Conservation (phyloP, 2,797 vertebrate genomes). For the Huso huso region DNA sequence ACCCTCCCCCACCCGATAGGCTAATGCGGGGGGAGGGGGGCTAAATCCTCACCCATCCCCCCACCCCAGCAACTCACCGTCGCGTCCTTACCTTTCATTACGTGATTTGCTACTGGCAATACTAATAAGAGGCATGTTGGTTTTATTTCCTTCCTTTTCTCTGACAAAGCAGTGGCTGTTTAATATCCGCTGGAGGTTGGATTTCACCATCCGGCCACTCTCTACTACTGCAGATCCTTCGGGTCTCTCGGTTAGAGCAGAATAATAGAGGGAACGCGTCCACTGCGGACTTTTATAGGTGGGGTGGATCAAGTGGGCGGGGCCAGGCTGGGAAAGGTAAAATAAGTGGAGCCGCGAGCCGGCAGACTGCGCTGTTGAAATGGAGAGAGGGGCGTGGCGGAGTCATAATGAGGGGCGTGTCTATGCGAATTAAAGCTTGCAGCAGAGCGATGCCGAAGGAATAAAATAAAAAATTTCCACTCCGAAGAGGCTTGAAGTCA, state of each 20-base stretch:
- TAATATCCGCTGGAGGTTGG: constrained; percentile 98
- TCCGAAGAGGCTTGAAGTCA: background rate
- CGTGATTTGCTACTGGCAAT: constrained; percentile 66
- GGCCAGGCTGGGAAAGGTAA: constrained; percentile 23
- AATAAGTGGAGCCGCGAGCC: too few relatives aligned
- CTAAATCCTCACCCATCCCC: constrained; percentile 3
- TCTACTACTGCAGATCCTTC: constrained; percentile 41
- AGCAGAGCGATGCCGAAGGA: background rate
- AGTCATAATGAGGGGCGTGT: background rate
- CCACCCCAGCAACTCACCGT: constrained; percentile 36
- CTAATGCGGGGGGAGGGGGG: too few relatives aligned
- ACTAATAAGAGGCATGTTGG: constrained; percentile 79
- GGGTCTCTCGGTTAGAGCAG: constrained; percentile 37
- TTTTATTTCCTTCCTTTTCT: constrained; percentile 94
- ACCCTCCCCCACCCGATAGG: constrained; percentile 14
- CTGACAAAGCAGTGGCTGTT: constrained; percentile 99
- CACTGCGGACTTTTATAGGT: constrained; percentile 17
- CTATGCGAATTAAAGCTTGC: background rate
- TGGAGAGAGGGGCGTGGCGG: background rate
- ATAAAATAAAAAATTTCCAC: background rate
- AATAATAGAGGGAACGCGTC: constrained; percentile 1
- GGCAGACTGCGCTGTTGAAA: background rate
- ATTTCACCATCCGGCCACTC: constrained; percentile 99
- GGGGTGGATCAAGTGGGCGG: constrained; percentile 8
- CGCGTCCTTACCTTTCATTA: constrained; percentile 67